phyloP scores from a whole-genome alignment of 2,888 invertebrate genomes.

The Torymus tubicola region DNA sequence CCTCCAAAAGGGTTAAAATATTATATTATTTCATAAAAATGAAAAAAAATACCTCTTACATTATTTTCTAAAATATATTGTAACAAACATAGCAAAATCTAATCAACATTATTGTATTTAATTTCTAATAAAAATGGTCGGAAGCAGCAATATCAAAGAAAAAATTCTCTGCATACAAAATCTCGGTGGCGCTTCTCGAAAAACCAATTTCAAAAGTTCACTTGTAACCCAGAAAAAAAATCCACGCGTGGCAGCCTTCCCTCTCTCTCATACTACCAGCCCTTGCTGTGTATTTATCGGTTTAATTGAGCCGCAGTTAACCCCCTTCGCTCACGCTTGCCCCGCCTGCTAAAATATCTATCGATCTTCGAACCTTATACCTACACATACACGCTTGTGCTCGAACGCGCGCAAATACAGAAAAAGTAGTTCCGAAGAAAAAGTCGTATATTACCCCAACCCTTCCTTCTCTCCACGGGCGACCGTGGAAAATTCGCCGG shows the following conservation, averaged over 20 bases:
- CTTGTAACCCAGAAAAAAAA: constrained; percentile 34
- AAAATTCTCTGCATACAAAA: too few relatives aligned
- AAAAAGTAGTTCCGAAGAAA: constrained; percentile 21
- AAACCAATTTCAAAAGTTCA: constrained; percentile 28
- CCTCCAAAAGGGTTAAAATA: too few relatives aligned
- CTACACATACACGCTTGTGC: neutral
- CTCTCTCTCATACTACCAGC: neutral
- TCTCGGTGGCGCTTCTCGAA: neutral
- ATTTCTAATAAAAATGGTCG: too few relatives aligned
- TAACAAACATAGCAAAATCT: too few relatives aligned
- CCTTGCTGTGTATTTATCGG: constrained; percentile 41
- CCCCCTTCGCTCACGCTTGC: neutral
- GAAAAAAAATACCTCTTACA: too few relatives aligned
- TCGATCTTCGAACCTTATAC: constrained; percentile 19
- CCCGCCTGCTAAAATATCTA: constrained; percentile 27
- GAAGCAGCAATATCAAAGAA: too few relatives aligned
- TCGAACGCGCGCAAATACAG: constrained; percentile 11
- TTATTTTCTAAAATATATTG: too few relatives aligned
- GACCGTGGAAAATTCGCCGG: constrained; percentile 21
- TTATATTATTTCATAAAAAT: too few relatives aligned
- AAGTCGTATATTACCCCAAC: constrained; percentile 20
- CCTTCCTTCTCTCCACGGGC: neutral
- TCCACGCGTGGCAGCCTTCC: too few relatives aligned
- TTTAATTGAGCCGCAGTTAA: constrained; percentile 49
- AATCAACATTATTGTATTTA: too few relatives aligned